Evolutionary conservation across 1,140 invertebrate genomes (phyloP), one percentile per base, ranked within the genome.

Genomic region (Eciton burchellii): DNA sequence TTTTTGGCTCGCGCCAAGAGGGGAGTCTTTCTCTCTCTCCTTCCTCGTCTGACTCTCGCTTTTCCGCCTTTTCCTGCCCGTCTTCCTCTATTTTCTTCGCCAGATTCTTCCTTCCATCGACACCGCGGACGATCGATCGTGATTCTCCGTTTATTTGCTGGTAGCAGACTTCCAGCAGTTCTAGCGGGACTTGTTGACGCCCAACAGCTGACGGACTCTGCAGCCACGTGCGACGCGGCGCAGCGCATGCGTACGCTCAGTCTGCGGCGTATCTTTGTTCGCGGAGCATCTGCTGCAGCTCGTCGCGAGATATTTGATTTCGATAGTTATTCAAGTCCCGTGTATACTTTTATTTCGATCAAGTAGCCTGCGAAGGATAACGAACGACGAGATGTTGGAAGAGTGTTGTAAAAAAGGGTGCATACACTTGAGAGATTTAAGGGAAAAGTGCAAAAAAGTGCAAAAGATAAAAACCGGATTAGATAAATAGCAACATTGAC

Each of bases 101-200:
- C 35, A 35, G 35, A 6, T 35, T 35, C 35, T 35, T 35, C 6
- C 35, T 35, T 35, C 35, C 6, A 35, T 35, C 35, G 35, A 35
- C 35, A n/a, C 6, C 6, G 35, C 35, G 6, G 35, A 35, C 35
- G 6, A 5, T 54, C 16, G n/a, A 19, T 54, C 52, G n/a, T 5
- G 8, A 54, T 54, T 19, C n/a, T 60, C 12, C 21, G 21, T 11
- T 66, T 16, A 16, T n/a, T 19, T 6, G 47, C 66, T 66, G 43
- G 74, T 43, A 54, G 54, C 47, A 24, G 35, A 54, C 14, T 77
- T 47, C 29, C 21, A 56, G 47, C 35, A 4, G 26, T 56, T 26
- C 74, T 77, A 77, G 74, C 74, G 74, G 74, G 62, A 77, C 74
- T 77, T 77, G 74, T 77, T 77, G 74, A 77, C 74, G 62, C 74